These are phyloP conservation scores for Procambarus clarkii DNA, from an alignment of 1,140 invertebrate genomes.

Conservation along the genomic window DNA sequence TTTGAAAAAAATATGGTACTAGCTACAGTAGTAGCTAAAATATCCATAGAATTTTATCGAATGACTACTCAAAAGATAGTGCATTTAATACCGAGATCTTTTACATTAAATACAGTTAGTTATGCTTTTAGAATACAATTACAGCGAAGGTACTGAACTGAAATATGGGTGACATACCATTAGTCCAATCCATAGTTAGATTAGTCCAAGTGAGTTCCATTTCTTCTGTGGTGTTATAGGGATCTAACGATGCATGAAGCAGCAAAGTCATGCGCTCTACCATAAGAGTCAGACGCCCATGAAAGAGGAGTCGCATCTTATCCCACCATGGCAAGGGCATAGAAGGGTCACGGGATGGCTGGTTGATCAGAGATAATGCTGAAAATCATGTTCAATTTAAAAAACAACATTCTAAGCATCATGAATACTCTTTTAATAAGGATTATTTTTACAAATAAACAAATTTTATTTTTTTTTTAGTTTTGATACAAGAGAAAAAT, in stretches of 20 bases:
- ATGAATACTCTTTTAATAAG: no score
- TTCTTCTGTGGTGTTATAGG: constrained; percentile 98
- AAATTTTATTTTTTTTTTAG: neutral
- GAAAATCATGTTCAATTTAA: neutral
- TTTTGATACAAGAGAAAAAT: neutral
- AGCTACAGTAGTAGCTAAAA: no score
- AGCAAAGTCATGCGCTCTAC: constrained; percentile 89
- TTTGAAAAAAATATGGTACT: no score
- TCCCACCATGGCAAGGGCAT: constrained; percentile 97
- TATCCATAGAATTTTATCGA: no score
- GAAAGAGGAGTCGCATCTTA: constrained; percentile 93
- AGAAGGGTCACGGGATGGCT: constrained; percentile 93
- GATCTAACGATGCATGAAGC: constrained; percentile 95
- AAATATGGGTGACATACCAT: constrained; percentile 79
- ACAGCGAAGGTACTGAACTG: neutral
- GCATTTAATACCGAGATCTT: no score
- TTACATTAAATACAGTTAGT: no score
- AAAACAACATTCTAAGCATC: no score
- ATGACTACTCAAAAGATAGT: no score
- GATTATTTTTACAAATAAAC: no score
- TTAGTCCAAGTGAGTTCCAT: constrained; percentile 98
- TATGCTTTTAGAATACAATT: no score
- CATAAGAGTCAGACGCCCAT: constrained; percentile 92
- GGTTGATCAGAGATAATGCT: constrained; percentile 67
- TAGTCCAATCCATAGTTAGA: constrained; percentile 95